phyloP scores from a whole-genome alignment of 2,113 vertebrate species.

The Gadus macrocephalus region DNA sequence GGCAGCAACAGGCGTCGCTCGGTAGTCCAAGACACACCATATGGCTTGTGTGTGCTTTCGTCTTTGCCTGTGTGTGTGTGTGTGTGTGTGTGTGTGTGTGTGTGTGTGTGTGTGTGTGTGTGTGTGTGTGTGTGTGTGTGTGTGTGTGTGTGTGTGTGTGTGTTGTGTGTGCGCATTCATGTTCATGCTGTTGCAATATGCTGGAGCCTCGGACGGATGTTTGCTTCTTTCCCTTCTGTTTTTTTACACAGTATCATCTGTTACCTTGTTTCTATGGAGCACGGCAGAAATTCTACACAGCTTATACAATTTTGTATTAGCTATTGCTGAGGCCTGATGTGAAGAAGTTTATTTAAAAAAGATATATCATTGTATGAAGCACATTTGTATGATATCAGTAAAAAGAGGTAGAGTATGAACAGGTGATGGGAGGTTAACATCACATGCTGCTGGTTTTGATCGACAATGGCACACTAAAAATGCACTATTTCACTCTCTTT shows the following conservation, averaged over 20 bases:
- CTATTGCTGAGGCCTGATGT: no score
- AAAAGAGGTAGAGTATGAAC: no score
- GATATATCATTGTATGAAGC: no score
- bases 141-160: conserved; percentile 34
- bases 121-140: conserved; percentile 75
- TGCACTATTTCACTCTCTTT: no score
- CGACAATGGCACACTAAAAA: no score
- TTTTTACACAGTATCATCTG: conserved; percentile 25
- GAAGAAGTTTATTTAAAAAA: no score
- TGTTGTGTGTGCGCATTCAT: conserved; percentile 61
- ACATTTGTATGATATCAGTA: no score
- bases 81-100: conserved; percentile 76
- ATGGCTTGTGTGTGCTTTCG: conserved; percentile 92
- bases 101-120: conserved; percentile 85
- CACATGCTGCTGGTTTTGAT: no score
- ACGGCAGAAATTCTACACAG: no score
- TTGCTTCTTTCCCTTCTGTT: conserved; percentile 40
- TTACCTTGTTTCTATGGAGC: no score
- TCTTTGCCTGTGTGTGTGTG: conserved; percentile 72
- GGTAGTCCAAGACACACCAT: conserved; percentile 87
- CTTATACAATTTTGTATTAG: no score
- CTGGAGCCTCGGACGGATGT: conserved; percentile 69
- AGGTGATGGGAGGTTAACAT: no score
- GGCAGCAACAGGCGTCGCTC: conserved; percentile 92
- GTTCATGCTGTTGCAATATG: conserved; percentile 82